Conservation (phyloP, 1,140 invertebrate genomes). For the Frieseomelitta varia region DNA sequence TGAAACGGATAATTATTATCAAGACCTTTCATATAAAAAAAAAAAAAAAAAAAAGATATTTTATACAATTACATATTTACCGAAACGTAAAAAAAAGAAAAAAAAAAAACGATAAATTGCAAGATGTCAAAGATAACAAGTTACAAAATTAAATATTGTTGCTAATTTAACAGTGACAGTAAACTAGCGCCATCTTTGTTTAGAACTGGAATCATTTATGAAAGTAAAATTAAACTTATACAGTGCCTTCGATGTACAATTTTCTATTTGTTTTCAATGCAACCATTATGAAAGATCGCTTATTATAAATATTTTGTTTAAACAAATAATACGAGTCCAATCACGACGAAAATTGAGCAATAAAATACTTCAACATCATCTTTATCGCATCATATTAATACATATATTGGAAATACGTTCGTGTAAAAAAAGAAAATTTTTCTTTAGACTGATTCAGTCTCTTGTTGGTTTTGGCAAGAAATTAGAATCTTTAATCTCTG, state of each 20-base stretch:
- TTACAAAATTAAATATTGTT: not conserved
- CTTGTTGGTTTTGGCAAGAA: constrained; percentile 59
- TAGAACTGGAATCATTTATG: not conserved
- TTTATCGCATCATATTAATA: constrained; percentile 5
- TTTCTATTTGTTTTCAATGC: not conserved
- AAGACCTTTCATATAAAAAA: too few species aligned
- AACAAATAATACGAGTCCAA: constrained; percentile 4
- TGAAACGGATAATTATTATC: not conserved
- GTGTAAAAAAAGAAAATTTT: constrained; percentile 18
- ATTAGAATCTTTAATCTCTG: constrained; percentile 33
- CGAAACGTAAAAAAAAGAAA: not conserved
- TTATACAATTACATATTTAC: too few species aligned
- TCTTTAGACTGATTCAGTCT: constrained; percentile 56
- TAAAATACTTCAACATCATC: constrained; percentile 20
- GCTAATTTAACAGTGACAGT: constrained; percentile 1
- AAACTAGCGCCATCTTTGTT: not conserved
- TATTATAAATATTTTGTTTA: not conserved
- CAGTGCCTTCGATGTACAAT: not conserved
- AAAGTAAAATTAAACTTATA: not conserved
- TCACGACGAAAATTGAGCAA: constrained; percentile 31
- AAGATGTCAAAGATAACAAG: not conserved
- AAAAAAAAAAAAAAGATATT: too few species aligned
- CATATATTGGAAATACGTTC: not conserved
- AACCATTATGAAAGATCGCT: not conserved
- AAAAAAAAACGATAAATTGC: not conserved